These are phyloP conservation scores for Falco cherrug DNA, from an alignment of 2,797 vertebrate species.

Conservation along the genomic window DNA sequence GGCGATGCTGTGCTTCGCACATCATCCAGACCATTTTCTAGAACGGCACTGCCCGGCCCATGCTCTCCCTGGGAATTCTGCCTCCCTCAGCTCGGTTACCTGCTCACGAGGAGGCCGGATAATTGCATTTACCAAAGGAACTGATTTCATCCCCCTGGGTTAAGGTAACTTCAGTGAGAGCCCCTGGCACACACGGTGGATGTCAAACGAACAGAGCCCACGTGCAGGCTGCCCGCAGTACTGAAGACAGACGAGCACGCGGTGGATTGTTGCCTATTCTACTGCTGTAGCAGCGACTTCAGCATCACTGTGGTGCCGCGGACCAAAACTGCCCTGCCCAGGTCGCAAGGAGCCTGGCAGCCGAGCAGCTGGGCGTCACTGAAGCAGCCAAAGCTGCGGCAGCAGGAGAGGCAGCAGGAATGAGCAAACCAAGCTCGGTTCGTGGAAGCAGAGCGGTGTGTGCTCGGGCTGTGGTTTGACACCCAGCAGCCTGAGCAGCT, in stretches of 20 bases:
- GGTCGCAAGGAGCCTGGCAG: neutral
- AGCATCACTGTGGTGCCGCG: rapidly evolving
- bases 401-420: neutral
- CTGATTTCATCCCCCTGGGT: neutral
- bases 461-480: neutral
- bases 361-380: neutral
- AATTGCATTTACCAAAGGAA: neutral
- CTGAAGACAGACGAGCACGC: neutral
- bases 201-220: too few species aligned
- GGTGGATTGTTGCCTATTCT: neutral
- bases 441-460: neutral
- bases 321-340: neutral
- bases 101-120: neutral
- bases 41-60: rapidly evolving
- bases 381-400: neutral
- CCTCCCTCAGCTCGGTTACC: neutral
- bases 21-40: rapidly evolving
- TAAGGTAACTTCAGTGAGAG: too few species aligned
- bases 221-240: rapidly evolving
- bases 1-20: rapidly evolving
- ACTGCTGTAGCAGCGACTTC: neutral
- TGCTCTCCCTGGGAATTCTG: neutral
- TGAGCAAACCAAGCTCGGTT: neutral
- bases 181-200: rapidly evolving
- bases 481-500: neutral